Evolutionary conservation across 2,888 invertebrate species (phyloP).

Genomic region (Cosmopolites sordidus): DNA sequence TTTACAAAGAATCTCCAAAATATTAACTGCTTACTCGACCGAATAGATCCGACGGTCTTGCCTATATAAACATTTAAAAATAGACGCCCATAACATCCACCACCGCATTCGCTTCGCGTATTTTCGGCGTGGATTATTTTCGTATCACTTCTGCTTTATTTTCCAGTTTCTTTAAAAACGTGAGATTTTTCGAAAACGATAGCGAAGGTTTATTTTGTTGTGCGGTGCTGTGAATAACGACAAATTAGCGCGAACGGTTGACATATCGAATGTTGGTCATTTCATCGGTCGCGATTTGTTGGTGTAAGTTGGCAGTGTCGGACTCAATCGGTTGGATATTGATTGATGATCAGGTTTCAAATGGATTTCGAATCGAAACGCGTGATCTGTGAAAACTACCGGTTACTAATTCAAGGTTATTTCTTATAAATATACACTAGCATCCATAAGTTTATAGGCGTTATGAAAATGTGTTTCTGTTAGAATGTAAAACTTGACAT

Average conservation of each 20-base stretch:
- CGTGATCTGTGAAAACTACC: too few relatives aligned
- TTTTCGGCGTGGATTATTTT: constrained; percentile 24
- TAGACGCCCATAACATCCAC: constrained; percentile 20
- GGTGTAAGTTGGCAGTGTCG: too few relatives aligned
- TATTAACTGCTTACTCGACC: neutral
- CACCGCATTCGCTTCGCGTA: constrained; percentile 13
- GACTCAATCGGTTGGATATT: too few relatives aligned
- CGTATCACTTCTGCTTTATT: constrained; percentile 17
- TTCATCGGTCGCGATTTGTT: too few relatives aligned
- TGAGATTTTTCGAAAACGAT: too few relatives aligned
- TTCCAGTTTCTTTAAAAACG: constrained; percentile 23
- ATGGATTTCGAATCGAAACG: too few relatives aligned
- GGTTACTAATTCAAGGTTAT: too few relatives aligned
- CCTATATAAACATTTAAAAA: constrained; percentile 21
- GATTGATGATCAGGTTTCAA: too few relatives aligned
- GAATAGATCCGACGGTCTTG: neutral
- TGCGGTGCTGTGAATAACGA: neutral
- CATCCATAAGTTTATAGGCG: too few relatives aligned
- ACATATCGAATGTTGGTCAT: neutral
- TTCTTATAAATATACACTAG: too few relatives aligned
- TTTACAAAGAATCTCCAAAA: neutral
- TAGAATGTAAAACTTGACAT: too few relatives aligned
- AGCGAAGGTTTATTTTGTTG: neutral
- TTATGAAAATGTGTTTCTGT: too few relatives aligned
- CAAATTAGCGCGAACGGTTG: constrained; percentile 1